phyloP scores from a whole-genome alignment of 1,140 invertebrate species.

The Drosophila tristis region DNA sequence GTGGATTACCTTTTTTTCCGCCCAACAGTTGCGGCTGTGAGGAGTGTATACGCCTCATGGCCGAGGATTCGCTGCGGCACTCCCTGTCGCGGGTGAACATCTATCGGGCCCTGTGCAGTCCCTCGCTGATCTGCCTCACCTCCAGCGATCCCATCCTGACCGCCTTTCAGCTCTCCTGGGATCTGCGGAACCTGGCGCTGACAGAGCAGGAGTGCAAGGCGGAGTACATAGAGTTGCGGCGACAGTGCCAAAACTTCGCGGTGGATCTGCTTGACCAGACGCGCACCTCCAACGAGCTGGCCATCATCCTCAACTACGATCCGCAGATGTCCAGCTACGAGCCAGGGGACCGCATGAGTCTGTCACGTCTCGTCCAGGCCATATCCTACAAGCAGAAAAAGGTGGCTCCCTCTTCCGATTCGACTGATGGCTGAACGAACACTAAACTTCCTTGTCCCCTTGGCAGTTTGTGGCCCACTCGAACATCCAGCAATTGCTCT shows the following conservation, averaged over 20 bases:
- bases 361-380: slow-evolving; percentile 93
- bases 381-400: slow-evolving; percentile 97
- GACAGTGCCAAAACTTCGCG: slow-evolving; percentile 95
- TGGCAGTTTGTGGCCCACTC: slow-evolving; percentile 95
- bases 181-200: slow-evolving; percentile 90
- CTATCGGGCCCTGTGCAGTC: slow-evolving; percentile 95
- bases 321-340: slow-evolving; percentile 88
- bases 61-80: slow-evolving; percentile 92
- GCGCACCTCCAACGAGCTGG: slow-evolving; percentile 94
- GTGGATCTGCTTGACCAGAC: slow-evolving; percentile 95
- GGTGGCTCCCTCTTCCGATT: slow-evolving; percentile 84
- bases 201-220: slow-evolving; percentile 92
- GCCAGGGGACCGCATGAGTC: slow-evolving; percentile 90
- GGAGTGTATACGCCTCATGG: slow-evolving; percentile 89
- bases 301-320: slow-evolving; percentile 95
- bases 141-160: slow-evolving; percentile 93
- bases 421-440: background rate
- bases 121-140: slow-evolving; percentile 94
- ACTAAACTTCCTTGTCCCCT: slow-evolving; percentile 33
- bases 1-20: background rate
- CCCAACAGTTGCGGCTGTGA: slow-evolving; percentile 90
- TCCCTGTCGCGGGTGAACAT: slow-evolving; percentile 96
- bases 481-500: slow-evolving; percentile 95
- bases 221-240: slow-evolving; percentile 92
- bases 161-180: slow-evolving; percentile 93